These are phyloP conservation scores for Siniperca obscura DNA, from an alignment of 2,797 vertebrate species.

Conservation along the genomic window DNA sequence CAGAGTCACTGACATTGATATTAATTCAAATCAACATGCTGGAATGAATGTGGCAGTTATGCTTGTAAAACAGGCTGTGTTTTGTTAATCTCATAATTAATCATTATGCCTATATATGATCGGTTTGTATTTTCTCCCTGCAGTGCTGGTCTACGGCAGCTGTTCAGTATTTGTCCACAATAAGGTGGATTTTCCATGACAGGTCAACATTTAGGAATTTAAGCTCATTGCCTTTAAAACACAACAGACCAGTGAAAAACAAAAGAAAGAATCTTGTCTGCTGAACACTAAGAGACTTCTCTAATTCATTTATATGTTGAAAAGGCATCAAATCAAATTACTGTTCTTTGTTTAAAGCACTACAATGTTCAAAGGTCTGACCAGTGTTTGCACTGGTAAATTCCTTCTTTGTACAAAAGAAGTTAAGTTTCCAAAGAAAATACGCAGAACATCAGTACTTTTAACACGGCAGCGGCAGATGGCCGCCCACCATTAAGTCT, in stretches of 20 bases:
- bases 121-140: too few relatives aligned
- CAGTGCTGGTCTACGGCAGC: neutral
- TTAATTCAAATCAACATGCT: neutral
- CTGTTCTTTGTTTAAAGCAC: neutral
- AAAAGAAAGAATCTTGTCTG: neutral
- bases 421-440: neutral
- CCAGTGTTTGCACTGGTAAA: neutral
- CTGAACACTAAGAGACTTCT: neutral
- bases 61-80: neutral
- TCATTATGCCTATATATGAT: neutral
- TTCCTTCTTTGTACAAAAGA: neutral
- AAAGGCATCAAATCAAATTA: neutral
- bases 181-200: neutral
- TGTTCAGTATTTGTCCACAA: neutral
- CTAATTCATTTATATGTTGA: neutral
- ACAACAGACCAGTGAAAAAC: neutral
- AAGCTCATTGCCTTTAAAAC: neutral
- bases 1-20: neutral
- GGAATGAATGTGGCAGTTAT: neutral
- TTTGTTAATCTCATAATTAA: neutral
- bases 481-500: too few relatives aligned
- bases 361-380: neutral
- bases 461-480: too few relatives aligned
- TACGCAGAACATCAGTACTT: neutral
- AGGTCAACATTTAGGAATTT: neutral